Percentiles rank a stretch among this genome's conserved stretches.
Evolutionary conservation across 2,888 invertebrate genomes (phyloP).

Genomic region (Tanaodytes sp.): DNA sequence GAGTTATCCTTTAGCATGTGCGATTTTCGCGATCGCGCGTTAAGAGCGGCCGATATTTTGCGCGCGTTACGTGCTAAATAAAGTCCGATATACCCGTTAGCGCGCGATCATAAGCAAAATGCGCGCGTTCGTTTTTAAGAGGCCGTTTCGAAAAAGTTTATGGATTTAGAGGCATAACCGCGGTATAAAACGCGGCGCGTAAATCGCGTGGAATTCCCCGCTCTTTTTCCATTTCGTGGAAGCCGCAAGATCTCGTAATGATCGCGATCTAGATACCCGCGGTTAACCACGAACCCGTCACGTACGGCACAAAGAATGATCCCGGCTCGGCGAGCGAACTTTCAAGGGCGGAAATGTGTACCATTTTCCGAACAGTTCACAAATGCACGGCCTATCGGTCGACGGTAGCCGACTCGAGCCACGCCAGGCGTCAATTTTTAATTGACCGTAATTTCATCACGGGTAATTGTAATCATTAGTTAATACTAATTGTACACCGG

Average conservation of each 20-base stretch:
- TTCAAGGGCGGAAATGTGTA: conserved; percentile 53
- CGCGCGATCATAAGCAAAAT: conserved; percentile 24
- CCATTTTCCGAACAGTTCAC: conserved; percentile 29
- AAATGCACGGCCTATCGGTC: conserved; percentile 6
- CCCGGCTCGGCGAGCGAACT: conserved; percentile 40
- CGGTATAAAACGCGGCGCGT: conserved; percentile 48
- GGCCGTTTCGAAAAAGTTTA: conserved; percentile 42
- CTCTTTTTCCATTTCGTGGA: conserved; percentile 56
- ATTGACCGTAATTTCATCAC: neutral
- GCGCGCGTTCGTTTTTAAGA: conserved; percentile 40
- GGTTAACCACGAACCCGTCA: conserved; percentile 58
- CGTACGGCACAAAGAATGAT: conserved; percentile 54
- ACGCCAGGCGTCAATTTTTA: neutral
- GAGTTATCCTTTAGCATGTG: conserved; percentile 21
- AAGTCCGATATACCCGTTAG: conserved; percentile 31
- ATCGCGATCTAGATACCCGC: conserved; percentile 57
- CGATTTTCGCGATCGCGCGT: too few relatives aligned
- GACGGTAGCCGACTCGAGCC: neutral
- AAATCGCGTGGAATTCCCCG: conserved; percentile 47
- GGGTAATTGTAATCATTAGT: neutral
- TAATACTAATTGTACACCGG: too few relatives aligned
- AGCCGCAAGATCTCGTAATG: conserved; percentile 56
- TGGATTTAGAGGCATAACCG: conserved; percentile 52
- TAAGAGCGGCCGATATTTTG: neutral
- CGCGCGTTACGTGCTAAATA: conserved; percentile 17